Evolutionary conservation across 2,113 vertebrate species (phyloP), one percentile per base, ranked within the genome.

Genomic region (Salvelinus alpinus): DNA sequence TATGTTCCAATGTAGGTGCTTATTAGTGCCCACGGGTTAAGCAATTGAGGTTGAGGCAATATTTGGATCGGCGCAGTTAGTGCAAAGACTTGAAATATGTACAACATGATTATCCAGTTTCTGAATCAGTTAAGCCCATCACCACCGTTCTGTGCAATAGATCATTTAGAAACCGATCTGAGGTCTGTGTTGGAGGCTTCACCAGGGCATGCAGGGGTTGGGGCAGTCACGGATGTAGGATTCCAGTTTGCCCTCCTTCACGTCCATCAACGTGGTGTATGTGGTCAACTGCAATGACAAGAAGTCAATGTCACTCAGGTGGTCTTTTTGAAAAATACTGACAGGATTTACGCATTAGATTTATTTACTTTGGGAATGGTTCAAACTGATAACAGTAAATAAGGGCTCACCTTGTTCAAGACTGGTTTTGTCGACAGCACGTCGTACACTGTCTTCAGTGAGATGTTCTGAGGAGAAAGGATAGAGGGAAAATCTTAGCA

Each of bases 391-490:
- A 25, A 68, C 18, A 38, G 18, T 18, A n/a, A 3, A 38, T 29
- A n/a, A 29, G 11, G 29, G 31, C 11, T 13, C 91, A 98, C 98
- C 95, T 99, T 99, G 89, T 99, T 99, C 20, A 99, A 92, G 16
- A 99, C 90, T 48, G 97, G 97, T 76, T 99, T 99, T 72, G 98
- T 99, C 67, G 97, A 97, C 18, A 99, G 95, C 75, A 99, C 80
- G 48, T 98, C 93, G 75, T 98, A 99, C 25, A 97, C 82, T 0
- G 94, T 80, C 72, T 93, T 86, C 62, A 93, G 44, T 1, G 97
- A 94, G 76, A 99, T 91, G 18, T 94, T 95, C 98, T 99, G 81
- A 12, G 7, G 9, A 22, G 9, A 29, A 57, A 14, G 0, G 20
- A 47, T 0, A 68, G 29, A 67, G 38, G 3, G 62, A 64, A 71